Conservation (phyloP, 30 jellyfish, hydroid and myxozoan species). For the Aurelia aurita region DNA sequence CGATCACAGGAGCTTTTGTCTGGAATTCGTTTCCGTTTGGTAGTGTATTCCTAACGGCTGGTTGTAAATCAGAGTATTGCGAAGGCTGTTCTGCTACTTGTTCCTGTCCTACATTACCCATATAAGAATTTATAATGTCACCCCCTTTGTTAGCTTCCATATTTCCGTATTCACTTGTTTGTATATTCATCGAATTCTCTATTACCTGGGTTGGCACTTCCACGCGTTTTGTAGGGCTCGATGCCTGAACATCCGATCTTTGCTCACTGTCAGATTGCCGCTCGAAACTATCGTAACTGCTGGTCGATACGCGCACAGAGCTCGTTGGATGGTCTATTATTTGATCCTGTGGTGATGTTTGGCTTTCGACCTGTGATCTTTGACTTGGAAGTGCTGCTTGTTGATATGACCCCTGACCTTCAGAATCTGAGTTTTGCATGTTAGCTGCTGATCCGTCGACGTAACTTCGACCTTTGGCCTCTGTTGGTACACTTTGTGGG, state of each 20-base stretch:
- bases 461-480: neutral
- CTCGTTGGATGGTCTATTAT: neutral
- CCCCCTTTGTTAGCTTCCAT: neutral
- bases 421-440: neutral
- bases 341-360: no score
- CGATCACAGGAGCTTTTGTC: neutral
- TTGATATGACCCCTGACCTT: neutral
- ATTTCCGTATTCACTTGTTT: neutral
- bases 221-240: neutral
- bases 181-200: neutral
- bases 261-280: neutral
- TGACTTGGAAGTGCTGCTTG: slow-evolving; percentile 13
- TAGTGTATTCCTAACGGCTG: neutral
- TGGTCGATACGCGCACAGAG: no score
- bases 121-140: neutral
- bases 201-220: slow-evolving; percentile 1
- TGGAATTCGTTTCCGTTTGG: neutral
- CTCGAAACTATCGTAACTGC: neutral
- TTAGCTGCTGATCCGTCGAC: neutral
- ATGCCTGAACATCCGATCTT: neutral
- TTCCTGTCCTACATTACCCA: neutral
- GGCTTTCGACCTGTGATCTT: neutral
- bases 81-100: neutral
- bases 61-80: neutral
- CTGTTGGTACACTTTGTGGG: neutral